Conservation (phyloP, 1,140 invertebrate species). For the Andricus grossulariae region DNA sequence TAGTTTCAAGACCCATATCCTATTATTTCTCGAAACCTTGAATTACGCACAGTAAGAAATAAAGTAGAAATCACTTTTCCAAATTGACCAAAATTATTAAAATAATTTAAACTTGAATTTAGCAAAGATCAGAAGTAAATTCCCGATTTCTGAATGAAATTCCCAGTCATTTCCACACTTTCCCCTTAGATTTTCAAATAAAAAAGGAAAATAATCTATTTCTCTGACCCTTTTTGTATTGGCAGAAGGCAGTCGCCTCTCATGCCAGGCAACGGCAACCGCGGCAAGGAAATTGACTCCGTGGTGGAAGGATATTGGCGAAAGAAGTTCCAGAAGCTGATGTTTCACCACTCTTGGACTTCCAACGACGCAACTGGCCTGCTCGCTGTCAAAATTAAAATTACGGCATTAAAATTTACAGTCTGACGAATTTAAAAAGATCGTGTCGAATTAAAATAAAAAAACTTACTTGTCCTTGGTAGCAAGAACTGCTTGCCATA, state of each 20-base stretch:
- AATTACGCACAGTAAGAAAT: too few relatives aligned
- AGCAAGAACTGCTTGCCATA: constrained; percentile 85
- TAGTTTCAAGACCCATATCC: too few relatives aligned
- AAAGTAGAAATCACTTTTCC: too few relatives aligned
- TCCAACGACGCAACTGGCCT: constrained; percentile 76
- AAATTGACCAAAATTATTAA: too few relatives aligned
- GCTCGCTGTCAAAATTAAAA: constrained; percentile 62
- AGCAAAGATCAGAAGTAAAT: too few relatives aligned
- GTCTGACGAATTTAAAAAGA: background rate
- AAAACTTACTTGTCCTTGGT: constrained; percentile 73
- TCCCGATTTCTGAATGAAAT: too few relatives aligned
- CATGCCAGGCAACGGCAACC: constrained; percentile 93
- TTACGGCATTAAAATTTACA: background rate
- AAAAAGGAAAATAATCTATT: background rate
- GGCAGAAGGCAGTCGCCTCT: constrained; percentile 77
- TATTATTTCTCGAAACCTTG: too few relatives aligned
- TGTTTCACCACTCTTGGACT: constrained; percentile 83
- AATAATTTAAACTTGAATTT: too few relatives aligned
- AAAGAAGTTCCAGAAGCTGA: constrained; percentile 89
- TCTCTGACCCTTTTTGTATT: constrained; percentile 74
- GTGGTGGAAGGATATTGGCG: constrained; percentile 91
- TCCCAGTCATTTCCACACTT: too few relatives aligned
- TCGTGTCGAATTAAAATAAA: background rate
- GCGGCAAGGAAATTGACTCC: constrained; percentile 89
- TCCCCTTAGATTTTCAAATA: too few relatives aligned